A percentile compares a stretch with the other conserved stretches of the same genome.
Conservation (phyloP, 2,888 invertebrate species). For the Ametastegia equiseti region DNA sequence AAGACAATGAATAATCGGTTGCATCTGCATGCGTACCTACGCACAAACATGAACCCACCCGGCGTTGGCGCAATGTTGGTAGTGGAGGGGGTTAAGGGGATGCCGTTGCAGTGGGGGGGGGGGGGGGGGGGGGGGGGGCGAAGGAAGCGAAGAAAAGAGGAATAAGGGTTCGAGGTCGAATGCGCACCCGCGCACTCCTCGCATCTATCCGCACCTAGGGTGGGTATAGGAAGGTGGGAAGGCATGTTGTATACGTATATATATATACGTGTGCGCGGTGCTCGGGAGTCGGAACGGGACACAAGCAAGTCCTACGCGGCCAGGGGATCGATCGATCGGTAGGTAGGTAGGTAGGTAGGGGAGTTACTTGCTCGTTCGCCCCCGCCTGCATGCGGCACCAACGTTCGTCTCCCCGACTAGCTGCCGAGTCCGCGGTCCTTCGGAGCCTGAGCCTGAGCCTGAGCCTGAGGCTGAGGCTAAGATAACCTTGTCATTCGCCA, state of each 20-base stretch:
- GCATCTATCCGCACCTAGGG: constrained; percentile 22
- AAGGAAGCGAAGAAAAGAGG: constrained; percentile 38
- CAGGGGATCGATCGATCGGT: constrained; percentile 66
- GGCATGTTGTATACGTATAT: not conserved
- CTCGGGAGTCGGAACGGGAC: not conserved
- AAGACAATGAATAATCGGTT: no score
- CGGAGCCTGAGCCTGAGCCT: constrained; percentile 33
- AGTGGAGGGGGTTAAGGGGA: no score
- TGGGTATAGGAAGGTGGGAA: no score
- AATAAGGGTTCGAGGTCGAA: constrained; percentile 48
- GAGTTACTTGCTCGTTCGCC: constrained; percentile 17
- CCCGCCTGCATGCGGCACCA: constrained; percentile 45
- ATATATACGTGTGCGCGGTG: not conserved
- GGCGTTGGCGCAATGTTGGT: not conserved
- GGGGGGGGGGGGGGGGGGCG: constrained; percentile 36
- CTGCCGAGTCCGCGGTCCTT: constrained; percentile 16
- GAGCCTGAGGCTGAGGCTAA: no score
- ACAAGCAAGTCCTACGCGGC: constrained; percentile 14
- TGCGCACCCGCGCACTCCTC: constrained; percentile 33
- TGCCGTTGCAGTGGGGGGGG: constrained; percentile 53
- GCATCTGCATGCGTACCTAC: not conserved
- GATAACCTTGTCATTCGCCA: constrained; percentile 36
- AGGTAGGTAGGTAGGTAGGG: constrained; percentile 65
- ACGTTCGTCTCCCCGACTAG: constrained; percentile 54
- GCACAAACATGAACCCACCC: constrained; percentile 3